Evolutionary conservation across 2,888 invertebrate species (phyloP), one percentile per base, ranked within the genome.

Genomic region (Hydrotaea cyrtoneurina): DNA sequence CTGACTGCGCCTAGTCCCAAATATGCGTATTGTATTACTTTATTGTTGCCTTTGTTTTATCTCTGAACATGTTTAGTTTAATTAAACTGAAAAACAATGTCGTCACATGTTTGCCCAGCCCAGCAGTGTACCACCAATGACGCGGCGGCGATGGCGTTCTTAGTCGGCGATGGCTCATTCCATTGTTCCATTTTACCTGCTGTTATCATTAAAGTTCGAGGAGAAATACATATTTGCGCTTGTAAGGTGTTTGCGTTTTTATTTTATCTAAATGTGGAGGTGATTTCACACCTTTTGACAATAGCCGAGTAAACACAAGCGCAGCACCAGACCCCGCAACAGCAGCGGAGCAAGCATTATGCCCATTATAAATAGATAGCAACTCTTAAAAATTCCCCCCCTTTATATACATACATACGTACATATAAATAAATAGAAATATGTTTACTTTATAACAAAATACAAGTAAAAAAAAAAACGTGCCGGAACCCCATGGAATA

Each of bases 271-370:
- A 69, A 69, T 46, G 69, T 69, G 69, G 69, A 23, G 46, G 69
- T 69, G 69, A 69, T 69, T 69, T 69, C 69, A 69, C 69, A 69
- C 69, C 69, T 69, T 69, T 46, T 46, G 69, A 77, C 57, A 83
- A 64, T 50, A 69, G 53, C 77, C 57, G 39, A 76, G 17, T 74
- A 78, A n/a, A 78, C n/a, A 78, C 11, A 79, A 46, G 26, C 69
- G 46, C 69, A 59, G n/a, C n/a, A n/a, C n/a, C n/a, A n/a, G n/a
- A n/a, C n/a, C n/a, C n/a, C n/a, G n/a, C n/a, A n/a, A n/a, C n/a
- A n/a, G n/a, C n/a, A n/a, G n/a, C n/a, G n/a, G n/a, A n/a, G n/a
- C 23, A 59, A 23, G 13, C 19, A 10, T 13, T 39, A 39, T 50
- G 50, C 50, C 50, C 55, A 55, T n/a, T 43, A 50, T 26, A 23